Conservation (phyloP, 2,888 invertebrate species). For the Coelopa pilipes region DNA sequence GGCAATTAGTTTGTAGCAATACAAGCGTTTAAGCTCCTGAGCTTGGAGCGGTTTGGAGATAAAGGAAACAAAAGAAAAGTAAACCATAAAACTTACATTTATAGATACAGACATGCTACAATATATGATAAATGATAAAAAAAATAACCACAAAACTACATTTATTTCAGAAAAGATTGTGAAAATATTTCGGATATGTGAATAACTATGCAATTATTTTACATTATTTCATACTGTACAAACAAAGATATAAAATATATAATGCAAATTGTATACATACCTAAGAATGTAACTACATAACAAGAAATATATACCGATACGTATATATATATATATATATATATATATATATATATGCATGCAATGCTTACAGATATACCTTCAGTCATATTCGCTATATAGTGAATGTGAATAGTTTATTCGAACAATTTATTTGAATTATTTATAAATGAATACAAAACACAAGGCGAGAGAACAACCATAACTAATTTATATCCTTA, state of each 20-base stretch:
- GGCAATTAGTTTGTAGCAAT: too few species aligned
- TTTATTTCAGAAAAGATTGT: neutral
- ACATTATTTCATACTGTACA: neutral
- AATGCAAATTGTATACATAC: constrained; percentile 27
- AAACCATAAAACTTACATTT: neutral
- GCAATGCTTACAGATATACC: too few species aligned
- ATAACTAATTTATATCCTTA: too few species aligned
- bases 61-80: neutral
- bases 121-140: too few species aligned
- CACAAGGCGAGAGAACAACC: constrained; percentile 7
- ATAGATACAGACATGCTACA: constrained; percentile 15
- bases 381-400: too few species aligned
- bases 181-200: neutral
- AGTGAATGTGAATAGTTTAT: neutral
- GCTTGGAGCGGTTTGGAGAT: neutral
- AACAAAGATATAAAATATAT: constrained; percentile 4
- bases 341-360: too few species aligned
- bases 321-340: too few species aligned
- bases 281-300: constrained; percentile 9
- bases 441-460: constrained; percentile 24
- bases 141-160: neutral
- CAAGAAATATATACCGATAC: too few species aligned
- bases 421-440: constrained; percentile 6
- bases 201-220: neutral
- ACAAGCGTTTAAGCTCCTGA: too few species aligned